These are phyloP conservation scores for Cheilosia vernalis DNA, from an alignment of 2,888 invertebrate genomes.

Conservation along the genomic window DNA sequence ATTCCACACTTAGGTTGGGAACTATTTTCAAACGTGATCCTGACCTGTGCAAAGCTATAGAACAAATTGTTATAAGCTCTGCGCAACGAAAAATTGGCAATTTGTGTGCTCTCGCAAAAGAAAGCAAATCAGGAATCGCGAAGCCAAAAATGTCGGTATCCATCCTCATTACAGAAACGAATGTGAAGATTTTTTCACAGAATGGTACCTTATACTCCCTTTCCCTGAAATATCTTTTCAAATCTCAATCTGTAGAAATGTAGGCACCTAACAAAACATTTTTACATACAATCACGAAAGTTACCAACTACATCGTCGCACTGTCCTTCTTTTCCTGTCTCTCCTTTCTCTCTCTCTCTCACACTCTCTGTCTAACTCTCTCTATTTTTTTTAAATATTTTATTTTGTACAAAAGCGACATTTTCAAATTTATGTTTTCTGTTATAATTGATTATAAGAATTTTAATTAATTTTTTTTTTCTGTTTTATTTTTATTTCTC, in stretches of 20 bases:
- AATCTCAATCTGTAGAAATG: neutral
- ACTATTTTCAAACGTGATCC: too few relatives aligned
- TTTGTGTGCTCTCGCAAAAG: too few relatives aligned
- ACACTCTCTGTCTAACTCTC: slow-evolving; percentile 33
- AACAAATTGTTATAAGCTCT: too few relatives aligned
- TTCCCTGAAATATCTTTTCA: too few relatives aligned
- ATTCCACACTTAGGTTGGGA: too few relatives aligned
- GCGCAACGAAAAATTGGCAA: too few relatives aligned
- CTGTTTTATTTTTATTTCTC: slow-evolving; percentile 76
- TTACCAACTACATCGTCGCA: slow-evolving; percentile 22
- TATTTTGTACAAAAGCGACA: slow-evolving; percentile 41
- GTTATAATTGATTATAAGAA: slow-evolving; percentile 65
- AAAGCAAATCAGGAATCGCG: too few relatives aligned
- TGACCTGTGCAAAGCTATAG: too few relatives aligned
- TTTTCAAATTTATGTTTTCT: slow-evolving; percentile 47
- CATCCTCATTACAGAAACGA: too few relatives aligned
- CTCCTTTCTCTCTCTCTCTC: slow-evolving; percentile 30
- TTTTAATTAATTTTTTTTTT: slow-evolving; percentile 66
- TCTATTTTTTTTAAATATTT: slow-evolving; percentile 38
- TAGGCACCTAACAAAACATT: neutral
- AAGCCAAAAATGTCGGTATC: too few relatives aligned
- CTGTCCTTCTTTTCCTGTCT: neutral
- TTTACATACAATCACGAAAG: neutral
- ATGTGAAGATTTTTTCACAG: too few relatives aligned
- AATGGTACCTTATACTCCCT: too few relatives aligned